Base-by-base conservation (phyloP, 2,888 invertebrate species). In the Lasioglossum malachurum region DNA sequence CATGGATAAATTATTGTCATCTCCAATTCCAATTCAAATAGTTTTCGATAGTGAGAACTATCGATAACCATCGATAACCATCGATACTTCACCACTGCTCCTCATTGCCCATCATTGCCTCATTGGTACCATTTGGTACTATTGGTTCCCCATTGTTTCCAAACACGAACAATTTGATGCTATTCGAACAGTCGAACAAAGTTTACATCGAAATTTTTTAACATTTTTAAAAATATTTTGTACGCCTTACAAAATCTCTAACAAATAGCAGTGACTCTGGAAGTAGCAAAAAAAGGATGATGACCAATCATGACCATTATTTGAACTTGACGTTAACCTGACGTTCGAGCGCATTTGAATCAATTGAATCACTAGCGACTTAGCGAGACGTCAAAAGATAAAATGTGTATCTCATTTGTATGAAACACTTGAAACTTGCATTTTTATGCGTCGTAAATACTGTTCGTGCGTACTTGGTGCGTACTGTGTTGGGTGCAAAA, bases 341-440 rank as follows among this genome's bases (percentile, higher is more conserved):
- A 49, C 23, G 49, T 49, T 49, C 23, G 5, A 49, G 49, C 49
- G 49, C 49, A 49, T 49, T 49, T 53, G 53, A n/a, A 10, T 53
- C n/a, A 23, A 10, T 8, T 69, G 16, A 57, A 8, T 49, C 19
- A n/a, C 4, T 41, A 67, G 27, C 49, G 41, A 83, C 19, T 2
- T 41, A 67, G 27, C 49, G 41, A 83, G 31, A 73, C 64, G 46
- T 83, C 73, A 67, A 76, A 81, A 38, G 19, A 69, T 4, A 10
- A 27, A 49, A 38, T 57, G 46, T 82, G 76, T 74, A 67, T 75
- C 44, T 53, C n/a, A 2, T 64, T 38, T 46, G 31, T 46, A 76
- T 35, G 19, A 35, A 67, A 77, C n/a, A 53, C 19, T 41, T 71
- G n/a, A 44, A 49, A 12, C 19, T 73, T 77, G 67, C 53, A 67